These are phyloP conservation scores for Amblyopsis rosae DNA, from an alignment of 2,113 vertebrate species.

Conservation along the genomic window DNA sequence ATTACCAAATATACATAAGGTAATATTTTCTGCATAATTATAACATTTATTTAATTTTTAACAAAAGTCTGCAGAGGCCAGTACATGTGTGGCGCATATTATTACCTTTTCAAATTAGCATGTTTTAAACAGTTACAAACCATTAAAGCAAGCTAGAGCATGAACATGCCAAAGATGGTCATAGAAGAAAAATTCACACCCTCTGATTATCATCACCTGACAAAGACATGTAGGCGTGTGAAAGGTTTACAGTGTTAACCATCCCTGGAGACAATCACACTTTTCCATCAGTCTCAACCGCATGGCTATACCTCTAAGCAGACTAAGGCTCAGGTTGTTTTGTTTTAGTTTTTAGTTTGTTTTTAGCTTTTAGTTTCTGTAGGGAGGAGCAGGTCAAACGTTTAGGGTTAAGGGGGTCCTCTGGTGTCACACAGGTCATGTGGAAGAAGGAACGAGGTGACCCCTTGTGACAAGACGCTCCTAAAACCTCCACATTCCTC, in stretches of 20 bases:
- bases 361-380: conserved; percentile 12
- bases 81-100: no score
- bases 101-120: no score
- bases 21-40: no score
- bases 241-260: conserved; percentile 15
- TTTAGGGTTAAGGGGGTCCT: conserved; percentile 24
- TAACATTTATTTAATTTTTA: no score
- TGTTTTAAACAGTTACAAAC: no score
- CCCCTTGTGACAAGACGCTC: conserved; percentile 29
- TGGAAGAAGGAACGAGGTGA: conserved; percentile 43
- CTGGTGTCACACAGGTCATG: conserved; percentile 54
- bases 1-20: no score
- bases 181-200: conserved; percentile 9
- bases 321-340: conserved; percentile 9
- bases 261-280: conserved; percentile 58
- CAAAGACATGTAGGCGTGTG: background rate
- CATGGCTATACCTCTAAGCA: conserved; percentile 13
- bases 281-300: conserved; percentile 23
- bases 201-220: conserved; percentile 8
- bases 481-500: conserved; percentile 54
- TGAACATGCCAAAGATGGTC: no score
- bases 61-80: no score
- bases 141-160: no score
- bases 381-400: conserved; percentile 46
- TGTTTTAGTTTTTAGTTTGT: conserved; percentile 46